phyloP scores from a whole-genome alignment of 2,888 invertebrate species.

The Heteromurus nitidus region DNA sequence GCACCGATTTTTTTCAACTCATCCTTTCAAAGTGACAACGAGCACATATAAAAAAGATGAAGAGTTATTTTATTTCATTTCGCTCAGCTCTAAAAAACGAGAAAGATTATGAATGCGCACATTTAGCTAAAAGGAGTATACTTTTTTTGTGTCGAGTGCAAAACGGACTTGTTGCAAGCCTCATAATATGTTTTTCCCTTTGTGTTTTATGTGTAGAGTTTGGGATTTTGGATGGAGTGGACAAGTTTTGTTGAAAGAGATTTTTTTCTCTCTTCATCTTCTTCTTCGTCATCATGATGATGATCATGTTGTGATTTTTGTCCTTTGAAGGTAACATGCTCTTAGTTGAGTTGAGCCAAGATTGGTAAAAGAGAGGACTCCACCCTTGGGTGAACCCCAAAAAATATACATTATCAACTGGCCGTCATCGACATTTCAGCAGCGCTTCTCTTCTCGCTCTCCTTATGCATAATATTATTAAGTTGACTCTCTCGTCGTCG shows the following conservation, averaged over 20 bases:
- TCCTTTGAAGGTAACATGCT: slow-evolving; percentile 68
- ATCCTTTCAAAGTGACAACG: too few relatives aligned
- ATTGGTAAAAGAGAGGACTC: slow-evolving; percentile 68
- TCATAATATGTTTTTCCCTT: not conserved
- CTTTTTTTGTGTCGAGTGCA: too few relatives aligned
- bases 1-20: too few relatives aligned
- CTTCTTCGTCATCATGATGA: slow-evolving; percentile 16
- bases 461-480: not conserved
- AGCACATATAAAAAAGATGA: too few relatives aligned
- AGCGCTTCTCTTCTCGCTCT: not conserved
- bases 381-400: slow-evolving; percentile 66
- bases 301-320: slow-evolving; percentile 64
- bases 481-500: too few relatives aligned
- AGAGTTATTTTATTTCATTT: too few relatives aligned
- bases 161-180: too few relatives aligned
- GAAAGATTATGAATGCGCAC: too few relatives aligned
- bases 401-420: slow-evolving; percentile 38
- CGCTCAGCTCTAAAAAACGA: too few relatives aligned
- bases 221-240: too few relatives aligned
- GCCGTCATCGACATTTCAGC: slow-evolving; percentile 38
- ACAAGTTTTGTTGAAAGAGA: slow-evolving; percentile 13
- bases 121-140: too few relatives aligned
- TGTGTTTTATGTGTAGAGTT: too few relatives aligned
- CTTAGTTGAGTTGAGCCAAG: slow-evolving; percentile 59
- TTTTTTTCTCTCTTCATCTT: not conserved